Evolutionary conservation across 2,888 invertebrate genomes (phyloP), one percentile per base, ranked within the genome.

Genomic region (Omphaloscelis lunosa): DNA sequence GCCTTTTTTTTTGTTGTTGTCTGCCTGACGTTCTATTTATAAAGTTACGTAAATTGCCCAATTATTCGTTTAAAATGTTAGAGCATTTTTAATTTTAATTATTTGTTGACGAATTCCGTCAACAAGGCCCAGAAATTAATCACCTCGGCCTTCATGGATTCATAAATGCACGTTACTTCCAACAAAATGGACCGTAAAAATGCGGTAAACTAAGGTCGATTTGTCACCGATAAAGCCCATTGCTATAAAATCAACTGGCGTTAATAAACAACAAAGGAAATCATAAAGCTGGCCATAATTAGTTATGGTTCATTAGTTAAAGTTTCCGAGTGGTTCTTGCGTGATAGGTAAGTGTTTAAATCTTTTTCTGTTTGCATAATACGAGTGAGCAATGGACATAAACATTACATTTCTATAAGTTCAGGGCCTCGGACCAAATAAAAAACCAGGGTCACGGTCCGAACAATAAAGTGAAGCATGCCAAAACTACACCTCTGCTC

Each of bases 211-310:
- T 83, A 72, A 72, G 76, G 85, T 88, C 87, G 91, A 92, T 92
- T 91, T 91, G 91, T 91, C 90, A 89, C 89, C 88, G 86, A 89
- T 90, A 89, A 89, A 87, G 82, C 76, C 75, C 71, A 83, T 83
- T 89, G 84, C 85, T 82, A 81, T 85, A 77, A 82, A 86, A 87
- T 88, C 75, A 83, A 86, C 75, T 71, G 71, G 80, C 86, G 79
- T 85, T 77, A 83, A 75, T 87, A 86, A 82, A 80, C 79, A 82
- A 86, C 86, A 89, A 85, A 87, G 80, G 75, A 84, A 87, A 86
- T 82, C 79, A 77, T 86, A 80, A 87, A 88, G 66, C 69, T 68
- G 79, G 74, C 65, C 68, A 81, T 85, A 83, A 85, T 86, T 84
- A 86, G 77, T 73, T 73, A 79, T 73, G 77, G 75, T 77, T 82